Conservation (phyloP, 2,888 invertebrate species). For the Gymnoscelis rufifasciata region DNA sequence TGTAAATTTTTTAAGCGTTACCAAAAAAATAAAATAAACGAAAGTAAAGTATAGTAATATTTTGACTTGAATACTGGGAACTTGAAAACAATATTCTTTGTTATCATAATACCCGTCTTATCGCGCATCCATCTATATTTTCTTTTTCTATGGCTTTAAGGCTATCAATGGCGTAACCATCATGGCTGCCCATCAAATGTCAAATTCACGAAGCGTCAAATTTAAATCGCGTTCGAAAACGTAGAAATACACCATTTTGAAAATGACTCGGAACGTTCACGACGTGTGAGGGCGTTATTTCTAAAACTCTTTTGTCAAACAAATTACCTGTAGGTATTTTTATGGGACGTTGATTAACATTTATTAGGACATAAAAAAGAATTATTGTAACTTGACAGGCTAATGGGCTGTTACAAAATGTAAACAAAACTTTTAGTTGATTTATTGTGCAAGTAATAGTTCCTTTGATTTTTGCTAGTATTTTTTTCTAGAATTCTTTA, state of each 20-base stretch:
- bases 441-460: background rate
- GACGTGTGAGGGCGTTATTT: slow-evolving; percentile 40
- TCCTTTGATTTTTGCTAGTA: background rate
- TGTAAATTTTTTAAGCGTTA: too few species aligned
- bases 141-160: too few species aligned
- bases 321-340: slow-evolving; percentile 23
- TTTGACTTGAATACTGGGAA: too few species aligned
- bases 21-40: too few species aligned
- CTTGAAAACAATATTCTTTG: too few species aligned
- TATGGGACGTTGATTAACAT: slow-evolving; percentile 22
- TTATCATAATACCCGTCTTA: too few species aligned
- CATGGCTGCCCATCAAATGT: background rate
- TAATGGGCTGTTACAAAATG: slow-evolving; percentile 8
- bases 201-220: slow-evolving; percentile 3
- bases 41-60: too few species aligned
- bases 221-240: slow-evolving; percentile 41
- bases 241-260: slow-evolving; percentile 30
- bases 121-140: too few species aligned
- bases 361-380: slow-evolving; percentile 21
- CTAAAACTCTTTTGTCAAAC: slow-evolving; percentile 21
- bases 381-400: slow-evolving; percentile 11
- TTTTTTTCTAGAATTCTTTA: too few species aligned
- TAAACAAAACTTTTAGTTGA: slow-evolving; percentile 7
- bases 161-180: too few species aligned
- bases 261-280: slow-evolving; percentile 10